Base-by-base conservation (phyloP, 30 jellyfish, hydroid and myxozoan species). In the Chrysaora quinquecirrha region DNA sequence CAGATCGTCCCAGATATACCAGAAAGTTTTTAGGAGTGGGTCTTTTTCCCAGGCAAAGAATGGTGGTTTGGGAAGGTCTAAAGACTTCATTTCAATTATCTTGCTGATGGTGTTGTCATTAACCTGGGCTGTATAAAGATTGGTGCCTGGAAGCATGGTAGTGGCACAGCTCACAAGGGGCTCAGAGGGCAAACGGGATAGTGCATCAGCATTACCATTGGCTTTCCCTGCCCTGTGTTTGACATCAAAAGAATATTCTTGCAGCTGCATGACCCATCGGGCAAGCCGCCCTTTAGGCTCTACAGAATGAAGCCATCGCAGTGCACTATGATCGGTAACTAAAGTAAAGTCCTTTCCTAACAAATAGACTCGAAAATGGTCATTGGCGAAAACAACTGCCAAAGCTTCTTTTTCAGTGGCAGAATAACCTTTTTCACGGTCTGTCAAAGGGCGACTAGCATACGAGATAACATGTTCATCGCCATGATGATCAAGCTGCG, bases 151-250 rank as follows among this genome's bases (percentile, higher is more conserved):
- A 4, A 9, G 9, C 72, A 60, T 60, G 23, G 82, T 62, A 0
- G 82, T 79, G 2, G 81, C 90, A 47, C 82, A 64, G 31, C 54
- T 63, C 30, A 47, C 1, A 29, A 63, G 11, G 4, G 50, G 10
- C 31, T 18, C n/a, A 1, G 72, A 1, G 56, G 82, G 78, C 1
- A 76, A 52, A 14, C 91, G 30, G 19, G 96, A 87, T 4, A 87
- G 67, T 21, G 87, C 92, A 70, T 87, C 93, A 32, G 96, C 87
- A 64, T 64, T 87, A 4, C 87, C 75, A 66, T 87, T 89, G 24
- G 24, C 75, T 21, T 25, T 28, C 12, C 92, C 92, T 3, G 72
- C 33, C 32, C 32, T 10, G 87, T 25, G 71, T 25, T 14, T 3
- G n/a, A 78, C 27, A 10, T 43, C 82, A 34, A 78, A 78, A 14